Evolutionary conservation across 2,113 vertebrate species (phyloP), one percentile per base, ranked within the genome.

Genomic region (Megaceryle torquata): DNA sequence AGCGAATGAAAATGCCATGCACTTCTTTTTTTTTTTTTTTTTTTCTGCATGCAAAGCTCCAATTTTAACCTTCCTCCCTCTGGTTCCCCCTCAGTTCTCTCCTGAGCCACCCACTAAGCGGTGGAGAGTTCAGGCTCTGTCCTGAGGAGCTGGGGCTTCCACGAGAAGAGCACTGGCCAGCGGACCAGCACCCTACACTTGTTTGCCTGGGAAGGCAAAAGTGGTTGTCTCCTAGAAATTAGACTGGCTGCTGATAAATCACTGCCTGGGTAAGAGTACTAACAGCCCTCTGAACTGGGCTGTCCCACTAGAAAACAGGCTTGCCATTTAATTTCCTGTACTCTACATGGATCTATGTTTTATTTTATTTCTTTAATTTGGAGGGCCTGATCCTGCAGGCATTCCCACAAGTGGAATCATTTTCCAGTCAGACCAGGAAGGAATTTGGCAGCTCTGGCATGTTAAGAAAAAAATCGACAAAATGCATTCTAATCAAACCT

Each of bases 301-400:
- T 54, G 43, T 81, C 65, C 64, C 21, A 0, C 76, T 59, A 26
- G 65, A 44, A 84, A 81, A 72, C 41, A 69, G 59, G 12, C 51
- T 76, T 72, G 53, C 72, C 31, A 4, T 93, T 89, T 95, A 89
- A 95, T 95, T 95, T 92, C 96, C 81, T 96, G 91, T 75, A 9
- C 80, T 88, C 72, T 88, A 29, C 35, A 44, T 59, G 92, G 72
- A 83, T 68, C 56, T 88, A 4, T 0, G 1, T 39, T 95, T 86
- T 82, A 29, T 50, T 91, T 88, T 86, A 5, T 39, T 43, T 63
- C 69, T 89, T 85, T 86, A 69, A 80, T 92, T 88, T 92, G 88
- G 57, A 88, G 82, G 90, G 35, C 65, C 92, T 79, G 82, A 96
- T 95, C 48, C 72, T 96, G 57, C 44, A 81, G 67, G 46, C 2